Conservation (phyloP, 1,140 invertebrate genomes). For the Macrobrachium nipponense region DNA sequence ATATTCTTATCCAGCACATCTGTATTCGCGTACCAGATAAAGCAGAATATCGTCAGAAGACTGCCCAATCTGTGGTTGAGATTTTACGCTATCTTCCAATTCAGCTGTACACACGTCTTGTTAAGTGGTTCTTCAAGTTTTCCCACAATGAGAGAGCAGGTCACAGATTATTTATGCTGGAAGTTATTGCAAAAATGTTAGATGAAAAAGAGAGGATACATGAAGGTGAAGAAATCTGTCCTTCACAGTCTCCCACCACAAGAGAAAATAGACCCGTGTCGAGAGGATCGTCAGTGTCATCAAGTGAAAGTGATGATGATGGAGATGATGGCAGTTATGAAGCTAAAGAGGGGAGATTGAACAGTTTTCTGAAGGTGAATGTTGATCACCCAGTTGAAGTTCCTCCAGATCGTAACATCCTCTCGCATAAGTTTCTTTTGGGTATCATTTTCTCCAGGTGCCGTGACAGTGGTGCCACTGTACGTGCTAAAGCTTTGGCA, state of each 20-base stretch:
- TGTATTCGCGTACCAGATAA: conserved; percentile 74
- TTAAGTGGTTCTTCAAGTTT: conserved; percentile 72
- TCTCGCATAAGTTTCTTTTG: conserved; percentile 70
- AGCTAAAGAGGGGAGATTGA: neutral
- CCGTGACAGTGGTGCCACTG: conserved; percentile 73
- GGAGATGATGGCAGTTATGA: too few species aligned
- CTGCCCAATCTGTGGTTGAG: conserved; percentile 71
- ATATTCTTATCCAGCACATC: conserved; percentile 74
- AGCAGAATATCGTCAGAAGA: conserved; percentile 73
- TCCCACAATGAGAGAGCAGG: conserved; percentile 71
- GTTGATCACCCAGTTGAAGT: conserved; percentile 52
- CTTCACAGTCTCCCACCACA: too few species aligned
- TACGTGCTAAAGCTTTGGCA: conserved; percentile 73
- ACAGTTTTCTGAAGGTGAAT: conserved; percentile 43
- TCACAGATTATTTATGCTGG: conserved; percentile 73
- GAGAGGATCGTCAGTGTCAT: too few species aligned
- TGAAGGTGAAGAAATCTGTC: conserved; percentile 45
- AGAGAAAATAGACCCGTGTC: too few species aligned
- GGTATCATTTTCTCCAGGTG: conserved; percentile 71
- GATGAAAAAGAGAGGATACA: conserved; percentile 23
- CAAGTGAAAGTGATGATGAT: too few species aligned
- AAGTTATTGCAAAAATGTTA: too few species aligned
- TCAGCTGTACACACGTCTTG: conserved; percentile 65
- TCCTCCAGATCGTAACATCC: conserved; percentile 52
- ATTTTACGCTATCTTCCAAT: conserved; percentile 67